These are phyloP conservation scores for Eurystomus gularis DNA, from an alignment of 2,113 vertebrate genomes.

Conservation along the genomic window DNA sequence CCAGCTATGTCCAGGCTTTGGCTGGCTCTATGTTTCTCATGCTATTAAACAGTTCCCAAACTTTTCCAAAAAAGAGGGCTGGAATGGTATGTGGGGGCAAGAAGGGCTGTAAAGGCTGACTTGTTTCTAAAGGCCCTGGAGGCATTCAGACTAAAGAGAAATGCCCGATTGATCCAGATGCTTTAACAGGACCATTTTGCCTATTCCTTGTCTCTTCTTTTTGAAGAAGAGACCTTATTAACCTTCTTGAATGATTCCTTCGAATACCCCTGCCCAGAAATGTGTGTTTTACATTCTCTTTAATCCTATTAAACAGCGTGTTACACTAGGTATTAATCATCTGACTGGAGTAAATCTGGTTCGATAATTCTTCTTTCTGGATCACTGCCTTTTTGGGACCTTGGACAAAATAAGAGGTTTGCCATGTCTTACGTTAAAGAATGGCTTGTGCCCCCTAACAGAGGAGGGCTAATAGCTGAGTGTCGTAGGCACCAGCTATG, in stretches of 20 bases:
- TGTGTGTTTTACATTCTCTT: conserved; percentile 12
- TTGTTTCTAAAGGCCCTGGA: not conserved
- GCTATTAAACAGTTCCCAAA: not conserved
- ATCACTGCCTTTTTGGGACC: conserved; percentile 50
- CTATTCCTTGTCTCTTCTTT: not conserved
- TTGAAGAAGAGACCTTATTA: not conserved
- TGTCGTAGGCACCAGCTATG: accelerated
- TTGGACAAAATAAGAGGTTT: conserved; percentile 15
- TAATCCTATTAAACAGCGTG: conserved; percentile 41
- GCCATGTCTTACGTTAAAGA: not conserved
- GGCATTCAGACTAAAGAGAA: not conserved
- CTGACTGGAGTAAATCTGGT: conserved; percentile 63
- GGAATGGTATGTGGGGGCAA: not conserved
- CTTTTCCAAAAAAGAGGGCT: not conserved
- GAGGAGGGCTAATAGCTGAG: not conserved
- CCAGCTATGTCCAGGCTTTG: not conserved
- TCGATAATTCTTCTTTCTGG: conserved; percentile 54
- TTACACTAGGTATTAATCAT: conserved; percentile 60
- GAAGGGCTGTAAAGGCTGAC: not conserved
- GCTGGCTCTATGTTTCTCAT: not conserved
- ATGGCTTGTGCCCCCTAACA: not conserved
- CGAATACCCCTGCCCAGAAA: conserved; percentile 28
- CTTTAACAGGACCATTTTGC: not conserved
- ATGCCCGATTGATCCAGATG: not conserved
- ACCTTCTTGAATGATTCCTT: not conserved